Conservation (phyloP, 2,888 invertebrate species). For the Caenorhabditis angaria region DNA sequence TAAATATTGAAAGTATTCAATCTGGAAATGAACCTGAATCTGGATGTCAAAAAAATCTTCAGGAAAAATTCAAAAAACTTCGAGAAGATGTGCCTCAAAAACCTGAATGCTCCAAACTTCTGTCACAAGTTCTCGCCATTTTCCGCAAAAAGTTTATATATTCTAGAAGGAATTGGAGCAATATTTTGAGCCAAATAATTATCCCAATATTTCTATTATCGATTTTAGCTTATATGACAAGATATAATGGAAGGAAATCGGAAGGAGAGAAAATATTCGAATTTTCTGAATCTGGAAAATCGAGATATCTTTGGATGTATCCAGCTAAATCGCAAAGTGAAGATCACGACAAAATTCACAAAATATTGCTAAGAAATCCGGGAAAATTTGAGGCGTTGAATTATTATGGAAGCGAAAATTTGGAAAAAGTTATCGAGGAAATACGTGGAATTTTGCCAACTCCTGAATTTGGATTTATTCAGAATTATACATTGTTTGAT, state of each 20-base stretch:
- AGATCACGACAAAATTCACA: neutral
- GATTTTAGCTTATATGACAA: slow-evolving; percentile 35
- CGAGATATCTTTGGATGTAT: no score
- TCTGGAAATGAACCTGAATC: no score
- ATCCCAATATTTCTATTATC: slow-evolving; percentile 41
- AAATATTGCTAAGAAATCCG: neutral
- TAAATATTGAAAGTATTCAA: slow-evolving; percentile 34
- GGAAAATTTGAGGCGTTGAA: neutral
- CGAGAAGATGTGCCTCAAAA: slow-evolving; percentile 26
- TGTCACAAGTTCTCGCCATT: slow-evolving; percentile 32
- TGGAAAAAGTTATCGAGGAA: neutral
- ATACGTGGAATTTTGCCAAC: slow-evolving; percentile 23
- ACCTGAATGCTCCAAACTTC: slow-evolving; percentile 13
- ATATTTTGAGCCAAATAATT: slow-evolving; percentile 41
- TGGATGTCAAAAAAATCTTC: no score
- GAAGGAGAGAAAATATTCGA: no score
- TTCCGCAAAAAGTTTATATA: slow-evolving; percentile 37
- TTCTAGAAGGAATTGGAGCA: slow-evolving; percentile 37
- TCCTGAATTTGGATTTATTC: slow-evolving; percentile 20
- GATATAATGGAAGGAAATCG: no score
- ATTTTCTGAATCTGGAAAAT: no score
- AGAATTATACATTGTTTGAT: slow-evolving; percentile 14
- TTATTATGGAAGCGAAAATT: neutral
- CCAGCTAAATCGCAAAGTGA: no score
- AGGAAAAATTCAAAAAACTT: no score